Evolutionary conservation across 2,888 invertebrate genomes (phyloP).

Genomic region (Lingula anatina): DNA sequence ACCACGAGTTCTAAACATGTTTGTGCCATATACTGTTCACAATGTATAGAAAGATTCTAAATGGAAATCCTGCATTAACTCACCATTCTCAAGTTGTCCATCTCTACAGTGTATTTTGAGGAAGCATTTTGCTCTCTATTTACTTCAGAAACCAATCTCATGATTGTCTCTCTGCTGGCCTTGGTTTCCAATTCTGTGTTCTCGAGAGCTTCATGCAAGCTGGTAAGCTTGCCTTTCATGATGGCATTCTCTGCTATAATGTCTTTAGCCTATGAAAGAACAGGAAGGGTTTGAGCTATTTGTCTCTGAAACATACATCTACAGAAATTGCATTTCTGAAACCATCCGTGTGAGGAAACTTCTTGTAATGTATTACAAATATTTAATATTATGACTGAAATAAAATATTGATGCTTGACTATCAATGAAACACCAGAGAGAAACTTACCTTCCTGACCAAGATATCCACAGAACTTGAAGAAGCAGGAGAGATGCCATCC

Average conservation of each 20-base stretch:
- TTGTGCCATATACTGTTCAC: no score
- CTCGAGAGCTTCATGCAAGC: slow-evolving; percentile 39
- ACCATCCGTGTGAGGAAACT: no score
- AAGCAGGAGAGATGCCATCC: slow-evolving; percentile 15
- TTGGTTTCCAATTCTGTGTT: slow-evolving; percentile 47
- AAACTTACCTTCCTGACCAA: slow-evolving; percentile 21
- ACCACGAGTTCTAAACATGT: no score
- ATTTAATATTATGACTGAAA: neutral
- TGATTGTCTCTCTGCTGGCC: slow-evolving; percentile 51
- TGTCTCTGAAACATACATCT: no score
- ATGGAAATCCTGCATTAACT: no score
- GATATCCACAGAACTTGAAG: slow-evolving; percentile 18
- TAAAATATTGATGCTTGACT: no score
- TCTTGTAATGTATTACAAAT: neutral
- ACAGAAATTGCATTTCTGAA: no score
- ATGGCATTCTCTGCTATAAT: slow-evolving; percentile 44
- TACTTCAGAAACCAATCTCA: slow-evolving; percentile 45
- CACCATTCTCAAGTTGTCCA: slow-evolving; percentile 40
- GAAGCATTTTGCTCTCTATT: slow-evolving; percentile 40
- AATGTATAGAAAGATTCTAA: no score
- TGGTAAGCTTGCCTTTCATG: slow-evolving; percentile 44
- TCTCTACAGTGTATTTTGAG: slow-evolving; percentile 29
- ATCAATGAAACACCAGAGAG: neutral
- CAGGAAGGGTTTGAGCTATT: no score
- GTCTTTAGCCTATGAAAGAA: slow-evolving; percentile 31